Evolutionary conservation across 2,113 vertebrate genomes (phyloP).

Genomic region (Glaucidium brasilianum): DNA sequence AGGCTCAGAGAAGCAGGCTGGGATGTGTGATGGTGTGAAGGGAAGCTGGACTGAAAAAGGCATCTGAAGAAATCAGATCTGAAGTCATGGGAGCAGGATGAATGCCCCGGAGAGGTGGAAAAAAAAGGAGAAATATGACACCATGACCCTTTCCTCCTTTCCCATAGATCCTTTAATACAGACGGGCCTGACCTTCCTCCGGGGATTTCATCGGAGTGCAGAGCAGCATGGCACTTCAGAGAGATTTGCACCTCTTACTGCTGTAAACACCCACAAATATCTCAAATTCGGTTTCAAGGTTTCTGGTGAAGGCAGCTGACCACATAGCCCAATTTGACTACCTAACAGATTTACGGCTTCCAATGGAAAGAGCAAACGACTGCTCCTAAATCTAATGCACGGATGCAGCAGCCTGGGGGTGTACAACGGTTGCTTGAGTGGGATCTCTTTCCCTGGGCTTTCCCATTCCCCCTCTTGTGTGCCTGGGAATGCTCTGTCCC

Average conservation of each 20-base stretch:
- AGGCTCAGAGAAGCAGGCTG: not conserved
- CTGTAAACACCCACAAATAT: not conserved
- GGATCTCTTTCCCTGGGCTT: not conserved
- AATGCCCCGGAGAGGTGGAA: conserved; percentile 41
- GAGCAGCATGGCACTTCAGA: not conserved
- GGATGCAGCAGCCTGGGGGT: not conserved
- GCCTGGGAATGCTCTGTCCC: conserved; percentile 31
- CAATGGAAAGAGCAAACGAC: not conserved
- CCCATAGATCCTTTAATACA: conserved; percentile 31
- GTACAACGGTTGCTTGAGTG: rapidly evolving
- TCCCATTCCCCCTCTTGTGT: not conserved
- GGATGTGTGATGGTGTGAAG: not conserved
- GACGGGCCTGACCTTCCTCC: not conserved
- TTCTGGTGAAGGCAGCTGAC: not conserved
- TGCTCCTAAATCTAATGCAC: rapidly evolving
- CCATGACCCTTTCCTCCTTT: conserved; percentile 44
- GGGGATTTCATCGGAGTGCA: not conserved
- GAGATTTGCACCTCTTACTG: not conserved
- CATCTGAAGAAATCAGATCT: conserved; percentile 49
- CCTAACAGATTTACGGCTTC: not conserved
- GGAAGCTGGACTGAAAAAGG: conserved; percentile 35
- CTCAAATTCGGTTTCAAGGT: not conserved
- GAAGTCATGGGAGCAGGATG: conserved; percentile 46
- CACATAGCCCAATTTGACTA: not conserved
- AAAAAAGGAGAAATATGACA: conserved; percentile 43